These are phyloP conservation scores for Drosophila persimilis DNA, from an alignment of 1,140 invertebrate species.

Conservation along the genomic window DNA sequence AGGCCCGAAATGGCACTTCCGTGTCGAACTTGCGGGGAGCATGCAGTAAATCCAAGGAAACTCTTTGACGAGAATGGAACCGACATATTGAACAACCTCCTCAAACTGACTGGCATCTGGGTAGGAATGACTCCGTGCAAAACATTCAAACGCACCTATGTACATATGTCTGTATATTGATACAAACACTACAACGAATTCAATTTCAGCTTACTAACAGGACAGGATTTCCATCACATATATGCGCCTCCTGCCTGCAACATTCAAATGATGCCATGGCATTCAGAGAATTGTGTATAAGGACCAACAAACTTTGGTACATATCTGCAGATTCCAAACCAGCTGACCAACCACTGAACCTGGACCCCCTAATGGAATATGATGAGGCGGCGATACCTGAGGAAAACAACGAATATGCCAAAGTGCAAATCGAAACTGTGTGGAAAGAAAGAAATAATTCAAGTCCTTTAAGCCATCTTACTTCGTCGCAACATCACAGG, in stretches of 20 bases:
- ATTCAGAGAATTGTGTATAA: conserved; percentile 42
- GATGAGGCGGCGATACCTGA: no score
- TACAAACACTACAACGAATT: neutral
- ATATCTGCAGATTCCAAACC: no score
- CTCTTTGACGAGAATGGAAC: conserved; percentile 13
- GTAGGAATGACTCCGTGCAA: neutral
- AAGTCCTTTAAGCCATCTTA: no score
- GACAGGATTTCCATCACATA: conserved; percentile 15
- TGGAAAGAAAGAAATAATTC: neutral
- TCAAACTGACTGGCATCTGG: conserved; percentile 13
- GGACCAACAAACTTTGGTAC: conserved; percentile 10
- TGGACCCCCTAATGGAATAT: conserved; percentile 7
- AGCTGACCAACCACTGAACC: neutral
- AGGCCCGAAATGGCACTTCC: neutral
- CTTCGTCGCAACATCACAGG: no score
- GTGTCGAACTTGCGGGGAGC: conserved; percentile 29
- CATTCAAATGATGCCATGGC: conserved; percentile 38
- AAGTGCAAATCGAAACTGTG: neutral
- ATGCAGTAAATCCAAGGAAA: neutral
- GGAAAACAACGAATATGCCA: neutral
- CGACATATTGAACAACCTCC: conserved; percentile 15
- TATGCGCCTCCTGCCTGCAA: conserved; percentile 35
- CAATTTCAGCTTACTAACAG: conserved; percentile 13
- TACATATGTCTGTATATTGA: no score
- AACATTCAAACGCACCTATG: neutral